Evolutionary conservation across 2,113 vertebrate genomes (phyloP).

Genomic region (Mellivora capensis): DNA sequence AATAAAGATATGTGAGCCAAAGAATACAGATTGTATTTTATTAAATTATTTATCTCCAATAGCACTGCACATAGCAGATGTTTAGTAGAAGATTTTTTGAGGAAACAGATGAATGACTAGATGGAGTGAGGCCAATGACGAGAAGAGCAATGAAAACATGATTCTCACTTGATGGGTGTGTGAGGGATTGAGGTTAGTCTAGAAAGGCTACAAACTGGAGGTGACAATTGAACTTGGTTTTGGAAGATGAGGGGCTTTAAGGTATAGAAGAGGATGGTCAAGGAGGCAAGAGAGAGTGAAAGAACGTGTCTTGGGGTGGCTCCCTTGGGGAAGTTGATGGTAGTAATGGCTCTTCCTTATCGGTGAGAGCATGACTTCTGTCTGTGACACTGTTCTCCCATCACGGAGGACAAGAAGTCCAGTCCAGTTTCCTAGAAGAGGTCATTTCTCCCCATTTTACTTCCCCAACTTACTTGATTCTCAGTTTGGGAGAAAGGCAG

Average conservation of each 20-base stretch:
- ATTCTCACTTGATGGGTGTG: neutral
- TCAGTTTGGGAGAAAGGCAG: neutral
- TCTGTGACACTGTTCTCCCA: neutral
- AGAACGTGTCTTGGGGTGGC: accelerated
- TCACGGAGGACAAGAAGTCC: neutral
- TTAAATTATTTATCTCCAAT: neutral
- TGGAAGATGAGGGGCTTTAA: neutral
- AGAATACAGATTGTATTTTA: neutral
- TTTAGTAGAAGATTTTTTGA: neutral
- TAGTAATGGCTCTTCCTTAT: neutral
- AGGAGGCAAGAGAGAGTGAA: too few species aligned
- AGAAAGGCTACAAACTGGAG: neutral
- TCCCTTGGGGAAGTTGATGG: neutral
- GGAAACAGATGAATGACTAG: neutral
- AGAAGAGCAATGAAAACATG: neutral
- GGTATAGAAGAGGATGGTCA: neutral
- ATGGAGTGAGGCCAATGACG: neutral
- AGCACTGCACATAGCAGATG: neutral
- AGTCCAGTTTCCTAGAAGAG: neutral
- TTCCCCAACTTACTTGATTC: neutral
- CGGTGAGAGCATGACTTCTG: neutral
- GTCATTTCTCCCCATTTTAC: neutral
- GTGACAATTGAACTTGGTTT: neutral
- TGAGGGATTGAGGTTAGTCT: neutral
- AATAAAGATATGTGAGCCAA: neutral